Conservation (phyloP, 2,113 vertebrate genomes). For the Setophaga kirtlandii region DNA sequence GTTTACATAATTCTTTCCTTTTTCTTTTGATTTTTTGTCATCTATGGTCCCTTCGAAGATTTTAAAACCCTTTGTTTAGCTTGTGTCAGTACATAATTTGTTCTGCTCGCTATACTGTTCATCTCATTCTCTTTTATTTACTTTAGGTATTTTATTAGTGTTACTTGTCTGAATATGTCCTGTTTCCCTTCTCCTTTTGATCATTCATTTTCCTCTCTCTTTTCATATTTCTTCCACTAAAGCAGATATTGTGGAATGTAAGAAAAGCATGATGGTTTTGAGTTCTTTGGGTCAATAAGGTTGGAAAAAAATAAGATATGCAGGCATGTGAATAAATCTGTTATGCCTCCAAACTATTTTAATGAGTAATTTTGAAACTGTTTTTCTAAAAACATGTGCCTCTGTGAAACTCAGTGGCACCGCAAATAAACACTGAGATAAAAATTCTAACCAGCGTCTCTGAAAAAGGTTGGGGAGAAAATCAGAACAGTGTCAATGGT, state of each 20-base stretch:
- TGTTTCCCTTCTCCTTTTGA: neutral
- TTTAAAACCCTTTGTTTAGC: neutral
- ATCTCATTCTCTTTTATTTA: neutral
- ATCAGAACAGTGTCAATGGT: neutral
- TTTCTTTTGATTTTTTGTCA: neutral
- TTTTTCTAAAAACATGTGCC: neutral
- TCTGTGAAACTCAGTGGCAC: neutral
- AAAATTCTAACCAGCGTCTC: neutral
- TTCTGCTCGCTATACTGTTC: neutral
- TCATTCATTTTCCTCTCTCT: neutral
- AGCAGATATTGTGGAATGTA: neutral
- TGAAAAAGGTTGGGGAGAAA: neutral
- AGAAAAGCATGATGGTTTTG: neutral
- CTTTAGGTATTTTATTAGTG: neutral
- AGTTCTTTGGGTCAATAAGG: neutral
- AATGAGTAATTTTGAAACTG: neutral
- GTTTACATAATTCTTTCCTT: neutral
- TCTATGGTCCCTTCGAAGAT: neutral
- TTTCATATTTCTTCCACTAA: neutral
- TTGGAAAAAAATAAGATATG: neutral
- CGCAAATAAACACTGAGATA: fast-evolving
- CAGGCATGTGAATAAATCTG: neutral
- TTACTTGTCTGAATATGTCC: neutral
- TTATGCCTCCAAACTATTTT: neutral
- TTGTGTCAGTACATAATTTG: neutral